Percentiles rank a stretch among this genome's conserved stretches.
phyloP scores from a whole-genome alignment of 2,113 vertebrate genomes.

The Sylvilagus bachmani region DNA sequence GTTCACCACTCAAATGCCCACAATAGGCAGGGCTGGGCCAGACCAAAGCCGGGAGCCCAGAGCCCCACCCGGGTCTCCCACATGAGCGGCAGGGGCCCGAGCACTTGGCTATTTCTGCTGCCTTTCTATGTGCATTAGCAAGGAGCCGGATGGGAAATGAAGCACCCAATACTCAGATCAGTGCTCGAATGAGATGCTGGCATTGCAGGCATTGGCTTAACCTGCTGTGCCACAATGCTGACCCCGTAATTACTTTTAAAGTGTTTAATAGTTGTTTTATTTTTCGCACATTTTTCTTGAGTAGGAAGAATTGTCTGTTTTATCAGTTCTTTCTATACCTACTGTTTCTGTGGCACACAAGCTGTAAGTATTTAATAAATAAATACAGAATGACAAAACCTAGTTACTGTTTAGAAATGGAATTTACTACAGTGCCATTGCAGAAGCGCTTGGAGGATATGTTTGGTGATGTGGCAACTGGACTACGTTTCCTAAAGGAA shows the following conservation, averaged over 20 bases:
- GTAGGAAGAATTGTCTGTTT: not conserved
- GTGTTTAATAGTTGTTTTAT: slow-evolving; percentile 14
- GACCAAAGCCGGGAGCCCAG: no score
- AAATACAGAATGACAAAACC: not conserved
- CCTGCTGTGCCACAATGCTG: no score
- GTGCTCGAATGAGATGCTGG: no score
- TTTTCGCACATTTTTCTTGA: slow-evolving; percentile 24
- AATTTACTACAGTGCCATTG: not conserved
- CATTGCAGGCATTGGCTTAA: no score
- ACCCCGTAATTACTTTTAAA: not conserved
- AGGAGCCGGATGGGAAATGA: no score
- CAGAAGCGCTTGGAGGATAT: slow-evolving; percentile 10
- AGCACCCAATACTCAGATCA: no score
- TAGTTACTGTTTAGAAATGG: slow-evolving; percentile 34
- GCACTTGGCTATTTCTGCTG: no score
- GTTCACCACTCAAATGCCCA: no score
- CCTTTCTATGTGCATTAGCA: no score
- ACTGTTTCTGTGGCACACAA: not conserved
- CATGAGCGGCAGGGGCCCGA: no score
- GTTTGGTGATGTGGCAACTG: slow-evolving; percentile 70
- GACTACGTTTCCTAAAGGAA: slow-evolving; percentile 64
- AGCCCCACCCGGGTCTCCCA: no score
- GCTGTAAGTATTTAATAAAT: not conserved
- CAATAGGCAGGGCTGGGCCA: no score
- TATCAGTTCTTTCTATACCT: not conserved